Percentiles rank a stretch among this genome's conserved stretches.
Evolutionary conservation across 2,888 invertebrate species (phyloP).

Genomic region (Phania funesta): DNA sequence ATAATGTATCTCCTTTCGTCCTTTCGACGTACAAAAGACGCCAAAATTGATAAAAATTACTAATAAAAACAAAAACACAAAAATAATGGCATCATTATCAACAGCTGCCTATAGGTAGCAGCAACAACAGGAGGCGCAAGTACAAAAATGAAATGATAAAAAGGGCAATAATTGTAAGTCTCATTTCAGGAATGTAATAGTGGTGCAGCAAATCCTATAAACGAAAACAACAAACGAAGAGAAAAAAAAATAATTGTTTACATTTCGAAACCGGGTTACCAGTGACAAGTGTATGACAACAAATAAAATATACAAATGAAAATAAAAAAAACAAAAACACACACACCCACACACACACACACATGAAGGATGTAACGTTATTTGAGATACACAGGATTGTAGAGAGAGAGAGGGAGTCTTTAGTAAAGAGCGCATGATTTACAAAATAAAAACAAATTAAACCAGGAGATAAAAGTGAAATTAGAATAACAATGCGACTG

Average conservation of each 20-base stretch:
- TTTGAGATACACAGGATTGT: neutral
- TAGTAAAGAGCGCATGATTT: slow-evolving; percentile 47
- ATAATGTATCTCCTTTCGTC: slow-evolving; percentile 5
- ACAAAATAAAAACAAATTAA: slow-evolving; percentile 16
- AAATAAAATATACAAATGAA: slow-evolving; percentile 19
- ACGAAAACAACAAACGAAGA: neutral
- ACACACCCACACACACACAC: slow-evolving; percentile 7
- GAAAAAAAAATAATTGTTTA: slow-evolving; percentile 54
- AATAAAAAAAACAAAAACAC: neutral
- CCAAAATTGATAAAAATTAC: neutral
- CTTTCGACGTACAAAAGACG: slow-evolving; percentile 13
- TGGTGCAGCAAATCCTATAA: slow-evolving; percentile 2
- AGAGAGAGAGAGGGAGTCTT: neutral
- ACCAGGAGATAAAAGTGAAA: slow-evolving; percentile 25
- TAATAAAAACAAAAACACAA: slow-evolving; percentile 33
- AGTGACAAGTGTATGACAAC: slow-evolving; percentile 60
- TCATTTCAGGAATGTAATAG: slow-evolving; percentile 1
- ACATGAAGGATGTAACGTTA: neutral
- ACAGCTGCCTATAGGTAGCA: slow-evolving; percentile 59
- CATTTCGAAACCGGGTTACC: slow-evolving; percentile 66
- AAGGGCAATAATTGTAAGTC: neutral
- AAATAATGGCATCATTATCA: slow-evolving; percentile 61
- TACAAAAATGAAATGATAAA: slow-evolving; percentile 12
- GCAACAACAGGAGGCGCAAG: neutral
- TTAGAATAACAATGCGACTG: slow-evolving; percentile 18